These are phyloP conservation scores for Beris chalybata DNA, from an alignment of 2,888 invertebrate species.

Conservation along the genomic window DNA sequence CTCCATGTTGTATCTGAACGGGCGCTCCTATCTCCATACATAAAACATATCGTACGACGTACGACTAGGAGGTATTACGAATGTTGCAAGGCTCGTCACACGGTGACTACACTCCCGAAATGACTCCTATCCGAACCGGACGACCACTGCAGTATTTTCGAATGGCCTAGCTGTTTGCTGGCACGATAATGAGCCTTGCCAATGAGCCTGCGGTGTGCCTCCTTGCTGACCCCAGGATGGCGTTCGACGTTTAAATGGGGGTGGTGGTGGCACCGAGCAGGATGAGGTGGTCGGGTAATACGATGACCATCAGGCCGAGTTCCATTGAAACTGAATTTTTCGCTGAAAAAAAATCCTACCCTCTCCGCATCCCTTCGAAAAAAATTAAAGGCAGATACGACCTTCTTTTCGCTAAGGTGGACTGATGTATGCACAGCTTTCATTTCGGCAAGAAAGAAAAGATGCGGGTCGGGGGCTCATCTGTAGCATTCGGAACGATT, in stretches of 20 bases:
- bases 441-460: conserved; percentile 11
- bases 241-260: conserved; percentile 4
- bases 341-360: not conserved
- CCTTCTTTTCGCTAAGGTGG: too few species aligned
- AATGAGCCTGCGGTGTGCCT: conserved; percentile 25
- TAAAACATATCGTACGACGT: conserved; percentile 28
- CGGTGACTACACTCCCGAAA: conserved; percentile 18
- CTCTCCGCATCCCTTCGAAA: too few species aligned
- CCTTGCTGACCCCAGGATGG: not conserved
- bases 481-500: conserved; percentile 13
- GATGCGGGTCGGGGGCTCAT: conserved; percentile 13
- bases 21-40: not conserved
- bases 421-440: not conserved
- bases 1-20: conserved; percentile 8
- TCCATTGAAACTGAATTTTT: conserved; percentile 28
- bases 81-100: conserved; percentile 17
- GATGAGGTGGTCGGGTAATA: conserved; percentile 18
- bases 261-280: not conserved
- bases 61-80: not conserved
- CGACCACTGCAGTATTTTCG: conserved; percentile 32
- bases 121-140: conserved; percentile 24
- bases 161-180: conserved; percentile 29
- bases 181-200: conserved; percentile 32
- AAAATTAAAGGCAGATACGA: too few species aligned
- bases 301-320: conserved; percentile 26